Evolutionary conservation across 2,888 invertebrate species (phyloP).

Genomic region (Epinotia brunnichana): DNA sequence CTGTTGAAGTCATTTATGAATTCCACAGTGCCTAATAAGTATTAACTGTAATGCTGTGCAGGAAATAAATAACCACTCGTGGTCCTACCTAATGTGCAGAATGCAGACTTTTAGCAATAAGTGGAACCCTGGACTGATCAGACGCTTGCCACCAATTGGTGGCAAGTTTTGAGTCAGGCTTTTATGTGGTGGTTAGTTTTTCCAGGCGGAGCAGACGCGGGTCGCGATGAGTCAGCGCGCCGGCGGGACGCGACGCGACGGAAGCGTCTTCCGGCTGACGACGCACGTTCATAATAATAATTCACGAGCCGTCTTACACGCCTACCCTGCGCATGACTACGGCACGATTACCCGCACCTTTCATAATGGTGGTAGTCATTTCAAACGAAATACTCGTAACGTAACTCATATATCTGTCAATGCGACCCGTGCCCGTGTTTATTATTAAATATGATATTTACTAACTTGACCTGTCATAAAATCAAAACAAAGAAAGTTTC

Average conservation of each 20-base stretch:
- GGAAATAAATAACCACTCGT: too few species aligned
- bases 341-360: neutral
- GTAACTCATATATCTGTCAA: neutral
- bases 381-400: neutral
- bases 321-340: conserved; percentile 1
- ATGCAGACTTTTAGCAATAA: neutral
- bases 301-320: conserved; percentile 16
- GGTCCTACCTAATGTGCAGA: neutral
- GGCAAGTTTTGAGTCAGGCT: neutral
- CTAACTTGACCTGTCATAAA: too few species aligned
- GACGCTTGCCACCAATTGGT: neutral
- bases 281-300: conserved; percentile 32
- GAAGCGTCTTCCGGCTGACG: conserved; percentile 62
- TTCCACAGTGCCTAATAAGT: too few species aligned
- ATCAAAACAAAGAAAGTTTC: too few species aligned
- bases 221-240: conserved; percentile 21
- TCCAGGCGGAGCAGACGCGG: neutral
- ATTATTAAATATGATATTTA: neutral
- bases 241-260: conserved; percentile 47
- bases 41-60: too few species aligned
- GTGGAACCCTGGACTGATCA: neutral
- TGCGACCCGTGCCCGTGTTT: neutral
- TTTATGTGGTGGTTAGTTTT: conserved; percentile 8
- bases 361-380: conserved; percentile 1
- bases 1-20: too few species aligned